These are phyloP conservation scores for Tolmerus cingulatus DNA, from an alignment of 2,888 invertebrate species.

Conservation along the genomic window DNA sequence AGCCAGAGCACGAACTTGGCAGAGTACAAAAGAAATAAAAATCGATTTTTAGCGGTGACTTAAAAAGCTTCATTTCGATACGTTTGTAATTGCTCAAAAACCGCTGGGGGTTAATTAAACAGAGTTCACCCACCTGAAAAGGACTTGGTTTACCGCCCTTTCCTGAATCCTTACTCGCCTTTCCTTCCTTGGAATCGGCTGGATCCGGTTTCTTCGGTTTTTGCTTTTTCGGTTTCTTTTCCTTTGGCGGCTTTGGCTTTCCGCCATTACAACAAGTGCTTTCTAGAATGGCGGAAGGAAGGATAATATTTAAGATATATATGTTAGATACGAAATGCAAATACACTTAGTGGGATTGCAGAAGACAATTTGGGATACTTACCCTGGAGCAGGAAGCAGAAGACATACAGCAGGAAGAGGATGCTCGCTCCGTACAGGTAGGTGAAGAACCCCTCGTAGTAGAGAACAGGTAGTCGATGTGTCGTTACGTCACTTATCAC, in stretches of 20 bases:
- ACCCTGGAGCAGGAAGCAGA: constrained; percentile 91
- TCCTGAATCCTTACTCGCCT: constrained; percentile 69
- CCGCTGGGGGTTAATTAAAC: not conserved
- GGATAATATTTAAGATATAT: not conserved
- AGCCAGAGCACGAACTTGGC: not conserved
- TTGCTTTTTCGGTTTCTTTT: constrained; percentile 75
- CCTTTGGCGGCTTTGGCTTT: constrained; percentile 74
- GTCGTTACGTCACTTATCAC: constrained; percentile 95
- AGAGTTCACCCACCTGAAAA: constrained; percentile 69
- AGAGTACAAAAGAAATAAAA: not conserved
- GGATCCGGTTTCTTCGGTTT: constrained; percentile 70
- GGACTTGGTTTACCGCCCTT: constrained; percentile 73
- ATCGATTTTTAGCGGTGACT: not conserved
- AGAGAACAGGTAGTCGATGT: constrained; percentile 88
- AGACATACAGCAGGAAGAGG: constrained; percentile 90
- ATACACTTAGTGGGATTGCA: not conserved
- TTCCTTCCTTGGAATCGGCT: constrained; percentile 66
- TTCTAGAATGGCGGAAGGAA: constrained; percentile 64
- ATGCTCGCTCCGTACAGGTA: constrained; percentile 93
- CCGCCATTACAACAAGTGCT: constrained; percentile 82
- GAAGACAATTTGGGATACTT: constrained; percentile 53
- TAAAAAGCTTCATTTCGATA: constrained; percentile 43
- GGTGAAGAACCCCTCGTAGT: constrained; percentile 95
- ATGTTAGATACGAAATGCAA: not conserved
- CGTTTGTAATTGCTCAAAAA: not conserved